These are phyloP conservation scores for Lamprologus speciosus DNA, from an alignment of 2,113 vertebrate species.

Conservation along the genomic window DNA sequence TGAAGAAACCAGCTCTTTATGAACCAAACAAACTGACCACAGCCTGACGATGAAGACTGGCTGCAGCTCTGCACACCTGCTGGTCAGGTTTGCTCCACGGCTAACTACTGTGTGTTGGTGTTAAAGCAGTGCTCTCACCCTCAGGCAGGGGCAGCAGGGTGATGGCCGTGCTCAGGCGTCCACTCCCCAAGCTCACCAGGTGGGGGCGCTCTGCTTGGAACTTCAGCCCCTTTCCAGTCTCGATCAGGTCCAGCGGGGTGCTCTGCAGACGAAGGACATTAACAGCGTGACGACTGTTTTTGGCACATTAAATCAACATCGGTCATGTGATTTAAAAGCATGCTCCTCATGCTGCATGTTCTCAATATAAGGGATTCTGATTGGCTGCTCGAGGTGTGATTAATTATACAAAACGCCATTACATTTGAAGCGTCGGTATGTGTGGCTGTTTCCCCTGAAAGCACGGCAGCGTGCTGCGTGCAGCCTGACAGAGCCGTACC, in stretches of 20 bases:
- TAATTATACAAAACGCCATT: neutral
- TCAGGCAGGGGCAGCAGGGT: slow-evolving; percentile 88
- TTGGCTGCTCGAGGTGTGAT: neutral
- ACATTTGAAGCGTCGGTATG: neutral
- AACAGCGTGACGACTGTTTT: neutral
- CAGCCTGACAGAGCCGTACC: neutral
- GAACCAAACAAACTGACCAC: neutral
- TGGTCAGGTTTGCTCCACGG: neutral
- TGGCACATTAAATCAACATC: neutral
- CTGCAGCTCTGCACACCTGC: neutral
- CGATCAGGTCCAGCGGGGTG: slow-evolving; percentile 82
- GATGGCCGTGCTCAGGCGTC: slow-evolving; percentile 87
- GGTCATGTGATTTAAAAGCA: neutral
- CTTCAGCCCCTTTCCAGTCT: slow-evolving; percentile 85
- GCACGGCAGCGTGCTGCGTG: neutral
- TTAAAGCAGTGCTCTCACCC: slow-evolving; percentile 67
- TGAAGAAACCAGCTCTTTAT: neutral
- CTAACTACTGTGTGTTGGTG: fast-evolving
- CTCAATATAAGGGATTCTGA: neutral
- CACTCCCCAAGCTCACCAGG: slow-evolving; percentile 90
- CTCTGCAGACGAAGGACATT: slow-evolving; percentile 65
- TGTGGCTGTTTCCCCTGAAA: neutral
- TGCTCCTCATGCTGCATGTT: neutral
- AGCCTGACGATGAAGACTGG: neutral
- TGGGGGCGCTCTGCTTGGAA: slow-evolving; percentile 90